Percentiles rank a stretch among this genome's conserved stretches.
Conservation (phyloP, 2,113 vertebrate species). For the Sorex araneus region DNA sequence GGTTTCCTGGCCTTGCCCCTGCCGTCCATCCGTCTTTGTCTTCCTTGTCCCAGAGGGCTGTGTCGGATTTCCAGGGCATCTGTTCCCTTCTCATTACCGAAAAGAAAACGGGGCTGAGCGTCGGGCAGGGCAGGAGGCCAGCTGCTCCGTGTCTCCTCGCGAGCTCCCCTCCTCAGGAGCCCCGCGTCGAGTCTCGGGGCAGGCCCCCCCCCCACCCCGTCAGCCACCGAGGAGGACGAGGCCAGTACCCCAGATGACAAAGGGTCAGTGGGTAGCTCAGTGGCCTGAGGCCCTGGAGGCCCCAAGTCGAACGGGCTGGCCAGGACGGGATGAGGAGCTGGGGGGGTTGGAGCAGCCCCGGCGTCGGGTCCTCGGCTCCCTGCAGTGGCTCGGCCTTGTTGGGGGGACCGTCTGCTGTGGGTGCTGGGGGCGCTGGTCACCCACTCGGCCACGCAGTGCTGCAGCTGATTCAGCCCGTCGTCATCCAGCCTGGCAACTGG, state of each 20-base stretch:
- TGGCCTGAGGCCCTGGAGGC: neutral
- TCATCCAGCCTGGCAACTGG: too few relatives aligned
- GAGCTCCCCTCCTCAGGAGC: conserved; percentile 60
- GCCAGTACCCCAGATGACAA: too few relatives aligned
- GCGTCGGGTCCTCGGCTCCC: too few relatives aligned
- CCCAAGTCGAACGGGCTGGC: too few relatives aligned
- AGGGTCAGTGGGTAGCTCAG: neutral
- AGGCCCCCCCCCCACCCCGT: rapidly evolving
- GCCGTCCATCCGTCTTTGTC: neutral
- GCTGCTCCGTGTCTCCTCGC: conserved; percentile 37
- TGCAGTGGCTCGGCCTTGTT: too few relatives aligned
- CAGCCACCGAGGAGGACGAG: neutral
- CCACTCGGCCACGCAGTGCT: too few relatives aligned
- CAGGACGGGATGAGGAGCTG: too few relatives aligned
- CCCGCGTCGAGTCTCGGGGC: neutral
- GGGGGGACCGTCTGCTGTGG: too few relatives aligned
- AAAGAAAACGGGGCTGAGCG: conserved; percentile 1
- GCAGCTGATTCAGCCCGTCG: too few relatives aligned
- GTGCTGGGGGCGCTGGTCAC: too few relatives aligned
- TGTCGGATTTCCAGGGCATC: conserved; percentile 48
- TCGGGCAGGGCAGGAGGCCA: neutral
- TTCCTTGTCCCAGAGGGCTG: neutral
- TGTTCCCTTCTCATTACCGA: conserved; percentile 16
- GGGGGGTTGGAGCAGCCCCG: too few relatives aligned
- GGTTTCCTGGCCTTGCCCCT: conserved; percentile 5